Conservation (phyloP, 2,113 vertebrate genomes). For the Delphinapterus leucas region DNA sequence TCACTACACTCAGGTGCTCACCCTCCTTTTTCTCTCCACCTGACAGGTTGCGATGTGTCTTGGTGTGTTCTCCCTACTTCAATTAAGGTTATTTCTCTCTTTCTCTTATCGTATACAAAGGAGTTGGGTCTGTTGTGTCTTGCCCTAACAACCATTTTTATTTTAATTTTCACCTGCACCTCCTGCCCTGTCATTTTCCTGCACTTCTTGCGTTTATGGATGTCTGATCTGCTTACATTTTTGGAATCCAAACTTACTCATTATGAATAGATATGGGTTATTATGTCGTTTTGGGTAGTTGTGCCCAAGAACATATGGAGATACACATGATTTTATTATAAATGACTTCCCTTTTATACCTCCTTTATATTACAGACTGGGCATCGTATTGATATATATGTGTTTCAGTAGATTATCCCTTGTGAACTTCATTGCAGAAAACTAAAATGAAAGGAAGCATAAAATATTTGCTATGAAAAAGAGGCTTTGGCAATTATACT, state of each 20-base stretch:
- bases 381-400: background rate
- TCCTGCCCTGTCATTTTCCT: background rate
- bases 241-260: constrained; percentile 9
- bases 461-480: background rate
- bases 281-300: background rate
- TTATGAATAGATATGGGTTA: background rate
- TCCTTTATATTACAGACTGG: background rate
- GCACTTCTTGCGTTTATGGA: background rate
- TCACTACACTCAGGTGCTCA: background rate
- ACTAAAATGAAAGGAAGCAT: constrained; percentile 15
- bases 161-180: background rate
- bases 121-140: background rate
- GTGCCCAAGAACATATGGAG: background rate
- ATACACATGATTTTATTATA: background rate
- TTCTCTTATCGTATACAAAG: background rate
- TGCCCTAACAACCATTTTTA: background rate
- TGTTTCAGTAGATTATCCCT: background rate
- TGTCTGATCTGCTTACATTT: background rate
- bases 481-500: background rate
- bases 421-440: constrained; percentile 3
- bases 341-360: background rate
- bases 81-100: background rate
- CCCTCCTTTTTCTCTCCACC: background rate
- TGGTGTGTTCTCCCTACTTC: background rate
- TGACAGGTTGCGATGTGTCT: background rate